Base-by-base conservation (phyloP, 2,888 invertebrate genomes). In the Athalia rosae region DNA sequence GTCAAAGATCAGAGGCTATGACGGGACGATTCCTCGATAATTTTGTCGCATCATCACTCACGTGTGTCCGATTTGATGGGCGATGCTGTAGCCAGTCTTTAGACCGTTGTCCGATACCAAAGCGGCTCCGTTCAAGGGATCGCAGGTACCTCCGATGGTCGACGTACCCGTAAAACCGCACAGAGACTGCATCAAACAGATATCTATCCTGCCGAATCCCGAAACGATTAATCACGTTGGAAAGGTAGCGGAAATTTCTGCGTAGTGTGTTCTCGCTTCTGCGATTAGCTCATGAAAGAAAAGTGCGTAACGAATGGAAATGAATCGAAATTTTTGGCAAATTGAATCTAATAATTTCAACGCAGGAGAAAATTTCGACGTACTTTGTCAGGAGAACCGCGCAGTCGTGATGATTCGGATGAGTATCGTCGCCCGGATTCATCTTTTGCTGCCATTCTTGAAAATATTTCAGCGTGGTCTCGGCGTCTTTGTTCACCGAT, bases 61-160 rank as follows among this genome's bases (percentile, higher is more conserved):
- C 93, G 92, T 92, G 87, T 93, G 93, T 76, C 92, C 93, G 59
- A 93, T 88, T 83, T 93, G 92, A 84, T 93, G 93, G 28, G 93
- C 91, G 53, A 93, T 90, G 43, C 92, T 92, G 85, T 91, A 92
- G 53, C 92, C 92, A 28, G 92, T 87, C 45, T 91, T 89, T 5
- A 93, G 87, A 1, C 93, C 93, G 53, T 91, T 91, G 83, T 93
- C 93, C 82, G 92, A 91, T 79, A 92, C 91, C 78, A 93, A 88
- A 80, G 89, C 91, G 81, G 92, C 92, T 66, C 91, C 90, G 71
- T 91, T 88, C 63, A 91, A 88, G 4, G 92, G 91, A 83, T 92
- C 92, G 83, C 93, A 93, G 85, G 92, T 90, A 3, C 92, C 92
- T 1, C 91, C 91, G 64, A 92, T 90, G 81, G 92, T 91, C 0